Base-by-base conservation (phyloP, 1,140 invertebrate species). In the Hypothenemus hampei region DNA sequence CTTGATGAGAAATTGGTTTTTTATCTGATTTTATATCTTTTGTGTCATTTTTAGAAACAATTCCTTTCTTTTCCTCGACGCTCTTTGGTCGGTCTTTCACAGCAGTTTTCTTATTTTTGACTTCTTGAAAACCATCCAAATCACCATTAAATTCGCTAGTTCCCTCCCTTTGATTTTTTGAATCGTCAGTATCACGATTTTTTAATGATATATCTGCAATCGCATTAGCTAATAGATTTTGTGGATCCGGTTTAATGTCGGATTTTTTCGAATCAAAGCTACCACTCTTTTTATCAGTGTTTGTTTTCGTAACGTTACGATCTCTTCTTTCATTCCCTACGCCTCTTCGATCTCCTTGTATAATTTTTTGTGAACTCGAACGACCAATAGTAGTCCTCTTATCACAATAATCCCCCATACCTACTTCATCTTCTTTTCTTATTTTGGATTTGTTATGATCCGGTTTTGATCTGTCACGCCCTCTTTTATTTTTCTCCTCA, bases 51-150 rank as follows among this genome's bases (percentile, higher is more conserved):
- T 65, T 60, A 10, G 75, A 73, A 3, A 53, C 0, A 7, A 65
- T 45, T 21, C 69, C 58, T 47, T 78, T 78, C 64, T 78, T 77
- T 62, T 82, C 67, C 50, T 66, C 65, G 19, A 43, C 11, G 52
- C 68, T 58, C 62, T 78, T 74, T 43, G 77, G 75, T 3, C 76
- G 73, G 43, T 83, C 81, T 62, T 84, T 84, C 0, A 78, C 78
- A n/a, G n/a, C n/a, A 59, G 78, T 83, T 64, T 90, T 91, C 66
- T 90, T 90, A 29, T 85, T 89, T 35, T 86, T 80, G 1, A 92
- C 90, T 70, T 93, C 89, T 70, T 91, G 89, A 69, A 93, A 93
- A 33, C 88, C 89, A 68, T 90, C 87, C 64, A 68, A 63, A 31
- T 78, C 77, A 11, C 64, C 64, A 6, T 77, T 74, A 0, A 66